These are phyloP conservation scores for Cantharis lateralis DNA, from an alignment of 2,888 invertebrate species.

Conservation along the genomic window DNA sequence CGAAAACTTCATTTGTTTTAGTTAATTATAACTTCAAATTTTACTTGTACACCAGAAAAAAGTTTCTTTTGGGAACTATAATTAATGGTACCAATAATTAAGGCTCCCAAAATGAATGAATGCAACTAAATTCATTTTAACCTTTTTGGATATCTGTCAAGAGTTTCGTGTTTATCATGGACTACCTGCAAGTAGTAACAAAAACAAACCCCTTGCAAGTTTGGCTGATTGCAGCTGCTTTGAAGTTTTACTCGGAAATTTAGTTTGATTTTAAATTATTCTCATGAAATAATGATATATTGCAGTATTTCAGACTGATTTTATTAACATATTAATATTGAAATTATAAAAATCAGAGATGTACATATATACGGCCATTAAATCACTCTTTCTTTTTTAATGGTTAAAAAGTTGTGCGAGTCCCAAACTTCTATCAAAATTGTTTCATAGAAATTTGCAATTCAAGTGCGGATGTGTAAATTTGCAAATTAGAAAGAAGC, in stretches of 20 bases:
- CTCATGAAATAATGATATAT: neutral
- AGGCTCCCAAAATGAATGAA: conserved; percentile 6
- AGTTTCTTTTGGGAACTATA: neutral
- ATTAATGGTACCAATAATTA: conserved; percentile 3
- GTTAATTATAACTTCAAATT: neutral
- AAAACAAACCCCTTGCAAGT: conserved; percentile 5
- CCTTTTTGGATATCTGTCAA: conserved; percentile 6
- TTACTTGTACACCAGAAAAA: neutral
- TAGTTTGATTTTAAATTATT: neutral
- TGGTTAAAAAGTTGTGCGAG: neutral
- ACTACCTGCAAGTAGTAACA: conserved; percentile 7
- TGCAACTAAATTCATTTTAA: neutral
- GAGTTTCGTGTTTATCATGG: conserved; percentile 2
- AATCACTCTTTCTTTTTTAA: neutral
- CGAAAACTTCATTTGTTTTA: too few species aligned
- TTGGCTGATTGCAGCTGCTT: neutral
- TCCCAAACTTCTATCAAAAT: neutral
- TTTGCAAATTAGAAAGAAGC: neutral
- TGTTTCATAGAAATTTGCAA: neutral
- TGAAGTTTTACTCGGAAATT: neutral
- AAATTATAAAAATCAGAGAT: neutral
- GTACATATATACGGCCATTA: neutral
- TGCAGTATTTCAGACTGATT: neutral
- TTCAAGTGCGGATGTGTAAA: neutral
- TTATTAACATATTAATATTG: neutral